Conservation (phyloP, 2,797 vertebrate genomes). For the Phrynocephalus forsythii region DNA sequence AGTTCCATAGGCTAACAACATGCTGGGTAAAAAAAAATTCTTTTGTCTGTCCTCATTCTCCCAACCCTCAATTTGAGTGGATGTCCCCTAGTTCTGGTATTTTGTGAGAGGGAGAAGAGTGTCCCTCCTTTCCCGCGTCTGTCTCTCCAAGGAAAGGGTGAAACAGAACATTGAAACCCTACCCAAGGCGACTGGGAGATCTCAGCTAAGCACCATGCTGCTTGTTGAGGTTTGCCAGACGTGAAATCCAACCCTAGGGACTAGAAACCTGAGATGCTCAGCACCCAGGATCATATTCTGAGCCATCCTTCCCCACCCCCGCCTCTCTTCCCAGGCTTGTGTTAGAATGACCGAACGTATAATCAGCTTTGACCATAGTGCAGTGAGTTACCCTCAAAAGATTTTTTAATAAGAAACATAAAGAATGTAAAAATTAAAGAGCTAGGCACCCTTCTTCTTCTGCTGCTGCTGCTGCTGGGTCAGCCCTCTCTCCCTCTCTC, state of each 20-base stretch:
- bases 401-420: neutral
- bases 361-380: neutral
- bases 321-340: too few relatives aligned
- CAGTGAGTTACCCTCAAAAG: neutral
- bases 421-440: neutral
- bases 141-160: neutral
- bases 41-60: too few relatives aligned
- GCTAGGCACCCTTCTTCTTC: fast-evolving
- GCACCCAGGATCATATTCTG: neutral
- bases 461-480: neutral
- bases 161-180: neutral
- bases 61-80: too few relatives aligned
- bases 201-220: neutral
- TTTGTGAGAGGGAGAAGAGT: too few relatives aligned
- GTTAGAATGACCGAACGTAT: neutral
- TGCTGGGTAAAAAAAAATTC: too few relatives aligned
- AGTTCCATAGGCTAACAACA: too few relatives aligned
- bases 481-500: neutral
- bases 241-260: neutral
- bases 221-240: neutral
- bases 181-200: neutral
- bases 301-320: too few relatives aligned
- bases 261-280: neutral
- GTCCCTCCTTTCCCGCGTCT: neutral
- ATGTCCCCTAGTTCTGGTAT: too few relatives aligned